Evolutionary conservation across 2,888 invertebrate genomes (phyloP).

Genomic region (Orthonychiurus folsomi): DNA sequence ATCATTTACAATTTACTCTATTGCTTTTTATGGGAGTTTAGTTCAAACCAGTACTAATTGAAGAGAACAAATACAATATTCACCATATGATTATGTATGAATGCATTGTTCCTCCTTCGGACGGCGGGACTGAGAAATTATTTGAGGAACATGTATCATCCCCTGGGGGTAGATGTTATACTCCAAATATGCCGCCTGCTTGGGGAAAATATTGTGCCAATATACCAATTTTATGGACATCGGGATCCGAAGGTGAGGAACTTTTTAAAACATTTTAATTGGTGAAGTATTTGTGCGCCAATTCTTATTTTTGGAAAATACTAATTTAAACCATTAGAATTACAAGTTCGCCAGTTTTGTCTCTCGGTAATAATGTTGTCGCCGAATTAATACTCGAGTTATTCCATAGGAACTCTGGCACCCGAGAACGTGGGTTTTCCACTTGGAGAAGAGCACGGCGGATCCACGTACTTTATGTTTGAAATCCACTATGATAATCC

Average conservation of each 20-base stretch:
- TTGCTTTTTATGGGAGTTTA: too few relatives aligned
- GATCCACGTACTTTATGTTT: constrained; percentile 3
- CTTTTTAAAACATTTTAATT: too few relatives aligned
- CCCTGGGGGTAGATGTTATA: neutral
- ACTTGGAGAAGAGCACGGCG: constrained; percentile 11
- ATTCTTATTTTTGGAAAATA: too few relatives aligned
- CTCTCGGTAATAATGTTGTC: too few relatives aligned
- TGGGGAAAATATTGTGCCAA: neutral
- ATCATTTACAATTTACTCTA: neutral
- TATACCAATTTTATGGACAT: neutral
- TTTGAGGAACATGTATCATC: constrained; percentile 2
- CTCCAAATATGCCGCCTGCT: neutral
- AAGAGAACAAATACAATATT: constrained; percentile 2
- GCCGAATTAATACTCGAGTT: too few relatives aligned
- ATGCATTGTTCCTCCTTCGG: constrained; percentile 2
- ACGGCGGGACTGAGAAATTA: neutral
- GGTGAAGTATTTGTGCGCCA: too few relatives aligned
- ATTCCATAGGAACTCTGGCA: constrained; percentile 1
- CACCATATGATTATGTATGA: constrained; percentile 10
- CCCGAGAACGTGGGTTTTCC: constrained; percentile 9
- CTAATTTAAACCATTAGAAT: too few relatives aligned
- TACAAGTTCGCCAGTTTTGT: too few relatives aligned
- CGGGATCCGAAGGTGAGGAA: constrained; percentile 6
- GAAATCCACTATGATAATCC: constrained; percentile 14
- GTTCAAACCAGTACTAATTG: constrained; percentile 4